Evolutionary conservation across 2,113 vertebrate species (phyloP).

Genomic region (Lophotis ruficrista): DNA sequence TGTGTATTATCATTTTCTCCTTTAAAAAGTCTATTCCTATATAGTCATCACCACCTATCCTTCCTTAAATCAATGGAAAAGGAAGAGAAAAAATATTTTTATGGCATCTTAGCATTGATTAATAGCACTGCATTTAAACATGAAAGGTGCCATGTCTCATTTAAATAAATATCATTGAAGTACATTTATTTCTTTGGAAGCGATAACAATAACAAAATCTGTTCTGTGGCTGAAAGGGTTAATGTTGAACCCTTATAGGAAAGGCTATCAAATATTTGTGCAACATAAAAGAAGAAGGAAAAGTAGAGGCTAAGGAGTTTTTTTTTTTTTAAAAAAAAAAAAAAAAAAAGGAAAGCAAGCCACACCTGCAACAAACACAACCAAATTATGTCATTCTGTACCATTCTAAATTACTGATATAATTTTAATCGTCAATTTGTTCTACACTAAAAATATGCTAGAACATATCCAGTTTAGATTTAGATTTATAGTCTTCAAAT

Average conservation of each 20-base stretch:
- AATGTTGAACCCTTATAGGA: neutral
- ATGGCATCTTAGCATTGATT: neutral
- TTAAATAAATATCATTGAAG: neutral
- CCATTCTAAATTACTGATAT: neutral
- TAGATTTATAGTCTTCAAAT: neutral
- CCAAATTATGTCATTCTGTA: neutral
- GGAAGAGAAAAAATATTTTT: neutral
- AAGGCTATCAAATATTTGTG: neutral
- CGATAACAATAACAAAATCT: neutral
- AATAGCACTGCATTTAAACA: neutral
- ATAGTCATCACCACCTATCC: neutral
- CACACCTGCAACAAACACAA: neutral
- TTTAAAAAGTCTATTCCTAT: neutral
- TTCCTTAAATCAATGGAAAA: neutral
- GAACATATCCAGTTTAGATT: neutral
- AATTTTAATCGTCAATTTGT: conserved; percentile 25
- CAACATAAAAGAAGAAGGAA: neutral
- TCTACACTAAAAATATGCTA: neutral
- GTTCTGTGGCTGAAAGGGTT: neutral
- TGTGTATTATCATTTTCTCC: neutral
- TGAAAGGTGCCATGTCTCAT: neutral
- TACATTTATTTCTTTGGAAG: neutral
- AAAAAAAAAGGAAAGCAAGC: neutral
- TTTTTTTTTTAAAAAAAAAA: neutral
- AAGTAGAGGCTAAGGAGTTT: neutral